Conservation (phyloP, 2,797 vertebrate species). For the Sebastes baramenuke region DNA sequence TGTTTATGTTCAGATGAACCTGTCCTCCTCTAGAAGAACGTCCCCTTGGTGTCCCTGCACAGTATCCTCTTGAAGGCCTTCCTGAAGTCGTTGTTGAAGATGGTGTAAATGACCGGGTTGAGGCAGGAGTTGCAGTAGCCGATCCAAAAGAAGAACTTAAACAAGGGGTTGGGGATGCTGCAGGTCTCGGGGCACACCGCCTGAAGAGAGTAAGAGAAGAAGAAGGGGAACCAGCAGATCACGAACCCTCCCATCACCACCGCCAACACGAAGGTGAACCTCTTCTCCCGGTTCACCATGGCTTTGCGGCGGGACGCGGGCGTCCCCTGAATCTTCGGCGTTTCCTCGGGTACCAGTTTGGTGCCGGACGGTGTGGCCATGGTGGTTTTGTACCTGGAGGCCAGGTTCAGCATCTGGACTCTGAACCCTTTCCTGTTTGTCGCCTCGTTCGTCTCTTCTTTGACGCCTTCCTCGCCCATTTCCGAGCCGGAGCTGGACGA, state of each 20-base stretch:
- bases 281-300: conserved; percentile 86
- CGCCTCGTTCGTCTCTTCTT: neutral
- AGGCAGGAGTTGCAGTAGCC: conserved; percentile 92
- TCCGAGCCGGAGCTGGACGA: conserved; percentile 67
- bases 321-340: conserved; percentile 29
- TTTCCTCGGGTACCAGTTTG: conserved; percentile 50
- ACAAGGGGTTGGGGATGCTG: conserved; percentile 78
- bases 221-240: conserved; percentile 91
- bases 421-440: conserved; percentile 26
- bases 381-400: conserved; percentile 43
- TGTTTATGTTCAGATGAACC: too few species aligned
- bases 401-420: conserved; percentile 24
- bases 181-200: conserved; percentile 80
- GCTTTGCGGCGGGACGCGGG: conserved; percentile 81
- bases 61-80: conserved; percentile 89
- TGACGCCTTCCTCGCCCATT: neutral
- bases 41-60: conserved; percentile 72
- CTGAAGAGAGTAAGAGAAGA: conserved; percentile 84
- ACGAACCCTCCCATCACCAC: conserved; percentile 88
- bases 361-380: conserved; percentile 64
- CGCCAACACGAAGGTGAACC: conserved; percentile 89
- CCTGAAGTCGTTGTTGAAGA: conserved; percentile 91
- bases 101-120: conserved; percentile 90
- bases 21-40: conserved; percentile 54
- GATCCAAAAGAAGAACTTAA: conserved; percentile 90